Evolutionary conservation across 2,113 vertebrate genomes (phyloP).

Genomic region (Neolamprologus fasciatus): DNA sequence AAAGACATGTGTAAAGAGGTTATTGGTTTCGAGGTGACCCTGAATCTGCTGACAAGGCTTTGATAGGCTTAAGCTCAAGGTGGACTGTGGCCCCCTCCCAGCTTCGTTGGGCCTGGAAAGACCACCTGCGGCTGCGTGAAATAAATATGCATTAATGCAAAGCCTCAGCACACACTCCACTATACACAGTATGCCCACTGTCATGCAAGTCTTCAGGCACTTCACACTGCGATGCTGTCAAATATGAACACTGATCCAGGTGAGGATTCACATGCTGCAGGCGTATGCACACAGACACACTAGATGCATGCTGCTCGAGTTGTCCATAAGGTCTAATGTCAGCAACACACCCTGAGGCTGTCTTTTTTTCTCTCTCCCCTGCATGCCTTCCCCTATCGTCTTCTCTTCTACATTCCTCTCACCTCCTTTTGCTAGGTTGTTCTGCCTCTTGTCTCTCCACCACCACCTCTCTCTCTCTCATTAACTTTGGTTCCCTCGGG

Average conservation of each 20-base stretch:
- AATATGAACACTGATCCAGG: neutral
- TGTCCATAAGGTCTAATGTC: slow-evolving; percentile 31
- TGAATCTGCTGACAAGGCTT: slow-evolving; percentile 1
- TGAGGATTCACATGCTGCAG: neutral
- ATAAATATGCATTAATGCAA: slow-evolving; percentile 58
- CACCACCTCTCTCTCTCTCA: neutral
- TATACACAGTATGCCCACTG: neutral
- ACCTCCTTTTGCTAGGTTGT: slow-evolving; percentile 2
- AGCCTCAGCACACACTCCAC: neutral
- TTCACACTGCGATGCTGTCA: neutral
- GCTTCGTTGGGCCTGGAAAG: slow-evolving; percentile 2
- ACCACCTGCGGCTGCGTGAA: slow-evolving; percentile 28
- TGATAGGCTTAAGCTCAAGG: slow-evolving; percentile 41
- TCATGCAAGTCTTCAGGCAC: neutral
- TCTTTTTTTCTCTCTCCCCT: neutral
- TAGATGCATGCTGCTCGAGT: neutral
- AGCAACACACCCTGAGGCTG: slow-evolving; percentile 14
- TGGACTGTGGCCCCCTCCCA: neutral
- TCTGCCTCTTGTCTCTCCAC: neutral
- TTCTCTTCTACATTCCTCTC: neutral
- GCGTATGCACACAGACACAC: neutral
- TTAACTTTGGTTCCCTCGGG: slow-evolving; percentile 14
- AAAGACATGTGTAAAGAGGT: neutral
- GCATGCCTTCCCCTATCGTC: neutral
- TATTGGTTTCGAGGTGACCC: slow-evolving; percentile 39